Percentiles rank a stretch among this genome's conserved stretches.
phyloP scores from a whole-genome alignment of 1,140 invertebrate genomes.

The Ylistrum balloti region DNA sequence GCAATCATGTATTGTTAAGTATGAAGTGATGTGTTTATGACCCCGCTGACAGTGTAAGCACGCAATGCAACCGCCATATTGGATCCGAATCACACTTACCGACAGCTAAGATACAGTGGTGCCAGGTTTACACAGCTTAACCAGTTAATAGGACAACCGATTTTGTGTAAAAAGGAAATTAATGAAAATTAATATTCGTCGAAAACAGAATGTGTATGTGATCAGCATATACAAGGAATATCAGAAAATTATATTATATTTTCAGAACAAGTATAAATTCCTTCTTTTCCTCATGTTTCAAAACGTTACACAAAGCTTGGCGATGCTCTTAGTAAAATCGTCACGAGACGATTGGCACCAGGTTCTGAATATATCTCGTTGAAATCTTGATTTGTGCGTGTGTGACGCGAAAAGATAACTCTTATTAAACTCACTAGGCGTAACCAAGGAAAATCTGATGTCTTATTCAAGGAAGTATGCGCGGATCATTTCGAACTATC shows the following conservation, averaged over 20 bases:
- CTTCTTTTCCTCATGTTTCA: neutral
- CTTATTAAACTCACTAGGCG: conserved; percentile 9
- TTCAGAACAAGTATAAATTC: neutral
- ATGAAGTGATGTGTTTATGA: conserved; percentile 34
- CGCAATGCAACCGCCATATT: neutral
- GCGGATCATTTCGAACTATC: neutral
- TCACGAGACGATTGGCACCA: conserved; percentile 13
- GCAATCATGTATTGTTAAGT: conserved; percentile 34
- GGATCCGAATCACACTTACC: conserved; percentile 3
- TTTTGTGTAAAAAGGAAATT: neutral
- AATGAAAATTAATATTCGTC: neutral
- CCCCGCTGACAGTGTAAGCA: neutral
- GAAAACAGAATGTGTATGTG: neutral
- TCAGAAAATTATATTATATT: neutral
- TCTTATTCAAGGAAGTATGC: neutral
- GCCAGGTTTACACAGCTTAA: neutral
- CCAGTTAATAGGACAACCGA: neutral
- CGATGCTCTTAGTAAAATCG: neutral
- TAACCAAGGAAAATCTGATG: neutral
- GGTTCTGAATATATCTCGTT: conserved; percentile 22
- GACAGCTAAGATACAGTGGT: neutral
- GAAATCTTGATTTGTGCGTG: conserved; percentile 38
- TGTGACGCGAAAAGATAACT: neutral
- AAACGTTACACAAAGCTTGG: neutral
- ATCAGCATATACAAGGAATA: neutral